These are phyloP conservation scores for Tachina lurida DNA, from an alignment of 2,888 invertebrate species.

Conservation along the genomic window DNA sequence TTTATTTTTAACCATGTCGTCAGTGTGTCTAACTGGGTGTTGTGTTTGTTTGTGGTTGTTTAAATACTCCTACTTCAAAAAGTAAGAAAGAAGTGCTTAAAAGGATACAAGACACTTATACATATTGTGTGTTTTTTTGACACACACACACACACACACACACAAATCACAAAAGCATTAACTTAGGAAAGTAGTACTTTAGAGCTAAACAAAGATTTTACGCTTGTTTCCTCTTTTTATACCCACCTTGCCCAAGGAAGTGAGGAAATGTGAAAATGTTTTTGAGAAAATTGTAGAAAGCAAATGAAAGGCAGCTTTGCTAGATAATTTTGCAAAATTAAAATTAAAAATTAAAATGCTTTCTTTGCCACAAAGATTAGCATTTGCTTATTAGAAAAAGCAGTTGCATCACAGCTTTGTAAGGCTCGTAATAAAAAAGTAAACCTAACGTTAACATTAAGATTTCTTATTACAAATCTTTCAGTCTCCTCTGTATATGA, in stretches of 20 bases:
- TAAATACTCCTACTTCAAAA: slow-evolving; percentile 29
- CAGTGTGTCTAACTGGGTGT: slow-evolving; percentile 23
- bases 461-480: neutral
- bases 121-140: slow-evolving; percentile 21
- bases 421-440: too few relatives aligned
- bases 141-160: too few relatives aligned
- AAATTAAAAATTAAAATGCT: too few relatives aligned
- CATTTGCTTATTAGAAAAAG: too few relatives aligned
- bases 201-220: slow-evolving; percentile 59
- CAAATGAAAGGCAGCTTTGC: neutral
- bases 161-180: neutral
- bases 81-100: slow-evolving; percentile 59
- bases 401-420: too few relatives aligned
- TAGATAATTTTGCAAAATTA: neutral
- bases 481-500: neutral
- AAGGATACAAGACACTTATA: slow-evolving; percentile 63
- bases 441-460: too few relatives aligned
- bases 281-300: neutral
- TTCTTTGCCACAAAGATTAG: too few relatives aligned
- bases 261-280: slow-evolving; percentile 13
- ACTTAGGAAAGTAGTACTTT: slow-evolving; percentile 61
- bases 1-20: slow-evolving; percentile 64
- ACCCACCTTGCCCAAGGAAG: slow-evolving; percentile 15
- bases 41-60: slow-evolving; percentile 33
- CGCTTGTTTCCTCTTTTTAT: slow-evolving; percentile 41